These are phyloP conservation scores for Anabacerthia variegaticeps DNA, from an alignment of 2,797 vertebrate species.

Conservation along the genomic window DNA sequence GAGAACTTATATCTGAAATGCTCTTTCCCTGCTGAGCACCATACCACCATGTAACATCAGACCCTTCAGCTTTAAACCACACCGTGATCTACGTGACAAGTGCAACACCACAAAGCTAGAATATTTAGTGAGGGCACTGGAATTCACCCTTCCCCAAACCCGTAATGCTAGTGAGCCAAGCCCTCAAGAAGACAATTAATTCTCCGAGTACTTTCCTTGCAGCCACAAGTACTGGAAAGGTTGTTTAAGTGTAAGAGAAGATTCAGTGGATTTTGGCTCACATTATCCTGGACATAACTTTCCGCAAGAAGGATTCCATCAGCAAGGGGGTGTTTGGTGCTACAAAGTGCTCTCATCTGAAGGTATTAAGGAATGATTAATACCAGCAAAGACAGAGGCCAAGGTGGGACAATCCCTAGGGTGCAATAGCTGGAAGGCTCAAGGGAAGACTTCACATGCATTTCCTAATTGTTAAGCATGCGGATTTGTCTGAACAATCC, in stretches of 20 bases:
- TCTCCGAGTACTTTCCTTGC: background rate
- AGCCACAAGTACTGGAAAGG: background rate
- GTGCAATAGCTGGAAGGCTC: background rate
- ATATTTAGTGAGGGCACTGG: background rate
- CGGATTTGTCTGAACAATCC: background rate
- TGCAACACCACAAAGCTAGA: background rate
- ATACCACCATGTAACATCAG: background rate
- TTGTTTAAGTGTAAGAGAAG: background rate
- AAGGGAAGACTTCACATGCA: background rate
- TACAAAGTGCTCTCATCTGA: background rate
- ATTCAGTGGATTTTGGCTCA: background rate
- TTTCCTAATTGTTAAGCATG: background rate
- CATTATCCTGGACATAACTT: background rate
- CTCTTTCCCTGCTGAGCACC: background rate
- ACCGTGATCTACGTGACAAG: background rate
- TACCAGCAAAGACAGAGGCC: background rate
- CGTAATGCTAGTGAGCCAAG: background rate
- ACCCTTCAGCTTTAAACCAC: background rate
- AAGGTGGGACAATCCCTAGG: background rate
- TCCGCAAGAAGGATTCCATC: background rate
- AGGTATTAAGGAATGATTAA: background rate
- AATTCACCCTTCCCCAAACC: background rate
- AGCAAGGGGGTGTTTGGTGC: background rate
- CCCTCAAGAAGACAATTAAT: background rate
- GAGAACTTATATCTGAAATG: background rate